Base-by-base conservation (phyloP, 2,888 invertebrate genomes). In the Plebejus melissa region DNA sequence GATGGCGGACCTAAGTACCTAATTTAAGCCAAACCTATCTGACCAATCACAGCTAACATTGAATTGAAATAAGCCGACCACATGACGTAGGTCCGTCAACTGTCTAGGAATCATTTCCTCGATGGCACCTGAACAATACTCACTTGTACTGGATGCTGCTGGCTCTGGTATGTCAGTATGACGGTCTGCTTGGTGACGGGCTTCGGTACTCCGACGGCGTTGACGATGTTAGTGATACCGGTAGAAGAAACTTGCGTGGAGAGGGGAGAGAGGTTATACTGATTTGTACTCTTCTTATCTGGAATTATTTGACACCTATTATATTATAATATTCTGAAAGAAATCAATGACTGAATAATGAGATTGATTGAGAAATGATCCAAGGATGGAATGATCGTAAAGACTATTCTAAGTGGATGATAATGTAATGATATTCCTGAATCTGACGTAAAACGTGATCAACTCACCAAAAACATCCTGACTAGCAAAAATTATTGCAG, bases 141-240 rank as follows among this genome's bases (percentile, higher is more conserved):
- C 79, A 90, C 89, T 82, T 89, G 90, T 13, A 81, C 76, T 22
- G 87, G 77, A 80, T 85, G 86, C 81, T 93, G 94, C 78, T 93
- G 93, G 0, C 92, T 82, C 77, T 93, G 91, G 79, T 94, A 94
- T 0, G 93, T 94, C 36, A 94, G 84, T 79, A 94, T 93, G 80
- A 94, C 90, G 0, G 94, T 94, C 78, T 94, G 93, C 79, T 93
- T 94, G 65, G 93, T 91, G 79, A 89, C 88, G 0, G 89, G 84
- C 81, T 93, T 94, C 54, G 93, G 91, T 32, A 89, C 82, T 0
- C 91, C 92, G 0, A 83, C 81, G 1, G 87, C 86, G 2, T 88
- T 87, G 2, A 92, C 87, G 74, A 92, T 83, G 1, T 88, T 92
- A 74, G 90, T 89, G 11, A 83, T 81, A 0, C 91, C 91, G 0